Percentiles rank a stretch among this genome's conserved stretches.
These are phyloP conservation scores for Mola mola DNA, from an alignment of 2,113 vertebrate genomes.

Conservation along the genomic window DNA sequence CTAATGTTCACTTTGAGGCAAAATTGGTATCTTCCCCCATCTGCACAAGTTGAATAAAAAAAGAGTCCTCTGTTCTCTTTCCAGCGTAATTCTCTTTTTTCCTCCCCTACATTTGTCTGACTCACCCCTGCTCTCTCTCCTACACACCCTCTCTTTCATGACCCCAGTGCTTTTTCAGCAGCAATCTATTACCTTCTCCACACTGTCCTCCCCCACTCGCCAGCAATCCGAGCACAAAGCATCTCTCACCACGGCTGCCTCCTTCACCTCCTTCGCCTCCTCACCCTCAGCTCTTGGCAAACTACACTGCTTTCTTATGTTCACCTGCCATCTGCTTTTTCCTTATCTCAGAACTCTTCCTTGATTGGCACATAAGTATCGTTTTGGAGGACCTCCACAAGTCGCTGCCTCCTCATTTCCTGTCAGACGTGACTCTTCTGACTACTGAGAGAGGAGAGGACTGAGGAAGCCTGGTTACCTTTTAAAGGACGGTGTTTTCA, in stretches of 20 bases:
- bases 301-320: slow-evolving; percentile 40
- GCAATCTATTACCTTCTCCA: slow-evolving; percentile 52
- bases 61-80: slow-evolving; percentile 41
- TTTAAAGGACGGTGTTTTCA: too few species aligned
- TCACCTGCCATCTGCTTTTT: slow-evolving; percentile 37
- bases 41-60: slow-evolving; percentile 30
- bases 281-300: slow-evolving; percentile 8
- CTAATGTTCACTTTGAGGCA: slow-evolving; percentile 68
- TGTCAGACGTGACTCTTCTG: slow-evolving; percentile 65
- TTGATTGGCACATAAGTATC: slow-evolving; percentile 71
- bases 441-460: too few species aligned
- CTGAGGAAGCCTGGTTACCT: too few species aligned
- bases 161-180: slow-evolving; percentile 41
- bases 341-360: slow-evolving; percentile 63
- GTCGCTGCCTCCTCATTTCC: slow-evolving; percentile 71
- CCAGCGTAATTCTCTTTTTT: slow-evolving; percentile 28
- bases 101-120: slow-evolving; percentile 36
- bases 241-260: not conserved
- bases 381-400: slow-evolving; percentile 58
- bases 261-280: slow-evolving; percentile 12
- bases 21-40: slow-evolving; percentile 55
- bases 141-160: slow-evolving; percentile 34
- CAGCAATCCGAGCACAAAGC: slow-evolving; percentile 17
- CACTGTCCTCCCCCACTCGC: slow-evolving; percentile 1
- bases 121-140: slow-evolving; percentile 33